These are phyloP conservation scores for Smittia aterrima DNA, from an alignment of 2,888 invertebrate species.

Conservation along the genomic window DNA sequence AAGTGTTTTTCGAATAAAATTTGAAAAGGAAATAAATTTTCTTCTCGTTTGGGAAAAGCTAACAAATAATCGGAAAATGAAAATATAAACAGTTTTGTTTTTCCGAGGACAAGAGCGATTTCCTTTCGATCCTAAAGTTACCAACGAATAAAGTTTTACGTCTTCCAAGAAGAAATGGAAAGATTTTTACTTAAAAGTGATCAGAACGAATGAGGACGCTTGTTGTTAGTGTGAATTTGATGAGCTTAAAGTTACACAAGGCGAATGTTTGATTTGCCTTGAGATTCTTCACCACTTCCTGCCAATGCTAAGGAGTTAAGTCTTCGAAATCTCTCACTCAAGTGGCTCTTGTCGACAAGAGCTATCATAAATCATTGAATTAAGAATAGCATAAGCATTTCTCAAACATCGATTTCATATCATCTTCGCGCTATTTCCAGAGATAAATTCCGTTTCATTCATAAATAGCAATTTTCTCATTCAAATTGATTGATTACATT, in stretches of 20 bases:
- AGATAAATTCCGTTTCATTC: neutral
- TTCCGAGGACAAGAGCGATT: no score
- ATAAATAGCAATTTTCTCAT: constrained; percentile 23
- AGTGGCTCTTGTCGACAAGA: neutral
- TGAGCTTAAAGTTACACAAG: no score
- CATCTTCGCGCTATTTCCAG: neutral
- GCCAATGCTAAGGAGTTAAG: neutral
- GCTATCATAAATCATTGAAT: constrained; percentile 24
- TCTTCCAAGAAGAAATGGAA: no score
- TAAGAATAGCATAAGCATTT: constrained; percentile 17
- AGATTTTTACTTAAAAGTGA: no score
- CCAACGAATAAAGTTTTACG: no score
- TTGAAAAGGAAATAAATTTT: constrained; percentile 26
- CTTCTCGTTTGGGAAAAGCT: neutral
- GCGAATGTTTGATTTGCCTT: no score
- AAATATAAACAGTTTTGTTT: no score
- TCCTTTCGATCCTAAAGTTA: no score
- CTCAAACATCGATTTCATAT: neutral
- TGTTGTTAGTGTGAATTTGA: no score
- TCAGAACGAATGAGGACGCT: no score
- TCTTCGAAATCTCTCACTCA: neutral
- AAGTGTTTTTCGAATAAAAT: constrained; percentile 17
- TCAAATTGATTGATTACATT: constrained; percentile 39
- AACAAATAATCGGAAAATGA: neutral
- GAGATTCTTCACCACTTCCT: no score